phyloP scores from a whole-genome alignment of 2,888 invertebrate species.

The Calameuta pallipes region DNA sequence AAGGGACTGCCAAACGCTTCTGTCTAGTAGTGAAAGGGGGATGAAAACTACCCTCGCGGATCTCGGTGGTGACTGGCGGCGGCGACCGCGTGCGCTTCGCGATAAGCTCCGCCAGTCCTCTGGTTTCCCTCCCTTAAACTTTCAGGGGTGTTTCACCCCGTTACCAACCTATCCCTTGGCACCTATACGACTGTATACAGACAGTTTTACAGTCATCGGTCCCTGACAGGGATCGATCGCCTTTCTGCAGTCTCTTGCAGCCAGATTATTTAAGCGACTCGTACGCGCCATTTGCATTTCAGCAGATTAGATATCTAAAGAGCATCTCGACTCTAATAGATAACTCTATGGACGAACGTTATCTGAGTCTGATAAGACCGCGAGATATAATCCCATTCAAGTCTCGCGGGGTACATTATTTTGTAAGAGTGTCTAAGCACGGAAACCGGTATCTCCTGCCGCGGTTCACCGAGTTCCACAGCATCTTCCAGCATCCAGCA shows the following conservation, averaged over 20 bases:
- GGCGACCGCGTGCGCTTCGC: constrained; percentile 63
- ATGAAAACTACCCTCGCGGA: constrained; percentile 12
- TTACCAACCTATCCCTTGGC: background rate
- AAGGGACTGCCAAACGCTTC: background rate
- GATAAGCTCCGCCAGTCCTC: constrained; percentile 51
- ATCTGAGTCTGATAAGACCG: background rate
- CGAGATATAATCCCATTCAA: background rate
- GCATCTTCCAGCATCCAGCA: constrained; percentile 32
- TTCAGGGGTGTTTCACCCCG: constrained; percentile 27
- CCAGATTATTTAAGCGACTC: background rate
- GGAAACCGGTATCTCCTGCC: constrained; percentile 29
- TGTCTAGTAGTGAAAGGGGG: background rate
- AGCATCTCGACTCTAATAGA: background rate
- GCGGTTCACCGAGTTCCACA: constrained; percentile 38
- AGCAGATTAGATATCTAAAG: background rate
- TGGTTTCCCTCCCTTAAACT: constrained; percentile 16
- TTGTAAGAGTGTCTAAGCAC: background rate
- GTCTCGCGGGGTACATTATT: background rate
- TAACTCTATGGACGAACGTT: background rate
- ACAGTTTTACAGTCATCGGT: background rate
- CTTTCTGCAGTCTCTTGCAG: background rate
- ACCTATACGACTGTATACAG: background rate
- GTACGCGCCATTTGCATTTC: background rate
- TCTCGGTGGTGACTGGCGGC: constrained; percentile 54
- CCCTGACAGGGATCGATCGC: background rate